Evolutionary conservation across 2,888 invertebrate species (phyloP), one percentile per base, ranked within the genome.

Genomic region (Leptodirus hochenwartii): DNA sequence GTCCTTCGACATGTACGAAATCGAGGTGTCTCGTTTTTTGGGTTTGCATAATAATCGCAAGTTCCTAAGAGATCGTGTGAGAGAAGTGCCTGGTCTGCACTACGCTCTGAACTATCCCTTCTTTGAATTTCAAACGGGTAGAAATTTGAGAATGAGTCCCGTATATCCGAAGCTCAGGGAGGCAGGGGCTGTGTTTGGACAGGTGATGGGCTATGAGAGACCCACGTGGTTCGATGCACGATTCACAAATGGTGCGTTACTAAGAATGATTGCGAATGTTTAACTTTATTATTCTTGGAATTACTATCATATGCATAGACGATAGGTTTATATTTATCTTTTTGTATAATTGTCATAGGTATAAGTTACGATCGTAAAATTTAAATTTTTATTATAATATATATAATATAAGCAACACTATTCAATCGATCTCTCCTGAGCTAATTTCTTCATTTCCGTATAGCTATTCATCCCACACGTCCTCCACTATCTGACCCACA

Each of bases 131-230:
- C 64, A 72, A 47, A 85, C 80, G 1, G 84, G 90, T 0, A 66
- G 91, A 29, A 88, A 90, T 52, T 58, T 96, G 10, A 64, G 96
- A 29, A 81, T 88, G 68, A 93, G 93, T 0, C 93, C 95, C 0
- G 82, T 96, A 37, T 93, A 90, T 59, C 85, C 91, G 1, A 79
- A 85, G 34, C 58, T 95, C 10, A 68, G 80, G 38, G 84, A 84
- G 49, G 81, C 79, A 6, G 93, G 93, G 0, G 96, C 90, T 1
- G 80, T 90, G 4, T 96, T 96, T 51, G 88, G 90, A 0, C 93
- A 95, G 53, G 84, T 87, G 15, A 95, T 95, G 90, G 95, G 95
- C 0, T 96, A 95, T 51, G 96, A 96, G 53, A 62, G 95, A 37
- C 91, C 95, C 0, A 71, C 81, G 17, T 95, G 84, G 73, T 96